phyloP scores from a whole-genome alignment of 2,797 vertebrate species.

The Platalea minor region DNA sequence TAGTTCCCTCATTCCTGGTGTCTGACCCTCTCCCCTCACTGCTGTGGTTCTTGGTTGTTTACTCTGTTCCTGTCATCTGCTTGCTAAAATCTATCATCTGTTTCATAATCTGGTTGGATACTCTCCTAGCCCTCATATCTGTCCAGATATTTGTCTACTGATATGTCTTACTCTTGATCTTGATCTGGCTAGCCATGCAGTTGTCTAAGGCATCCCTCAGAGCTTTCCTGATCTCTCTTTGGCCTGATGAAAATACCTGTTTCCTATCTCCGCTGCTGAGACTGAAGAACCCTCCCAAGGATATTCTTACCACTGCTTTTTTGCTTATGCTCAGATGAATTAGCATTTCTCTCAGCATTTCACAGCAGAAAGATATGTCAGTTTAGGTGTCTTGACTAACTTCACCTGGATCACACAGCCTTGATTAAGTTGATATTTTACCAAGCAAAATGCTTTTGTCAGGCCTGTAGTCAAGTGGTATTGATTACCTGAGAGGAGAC shows the following conservation, averaged over 20 bases:
- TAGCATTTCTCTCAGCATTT: not conserved
- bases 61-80: not conserved
- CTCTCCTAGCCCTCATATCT: not conserved
- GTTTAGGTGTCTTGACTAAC: not conserved
- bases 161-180: not conserved
- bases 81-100: not conserved
- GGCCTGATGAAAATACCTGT: not conserved
- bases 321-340: not conserved
- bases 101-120: not conserved
- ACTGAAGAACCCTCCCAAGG: not conserved
- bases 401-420: not conserved
- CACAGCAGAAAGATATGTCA: not conserved
- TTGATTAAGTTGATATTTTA: not conserved
- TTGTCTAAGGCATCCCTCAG: not conserved
- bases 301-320: not conserved
- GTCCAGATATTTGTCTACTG: not conserved
- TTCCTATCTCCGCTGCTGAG: not conserved
- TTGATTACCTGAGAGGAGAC: not conserved
- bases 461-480: not conserved
- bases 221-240: not conserved
- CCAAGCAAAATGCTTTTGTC: not conserved
- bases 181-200: not conserved
- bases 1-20: not conserved
- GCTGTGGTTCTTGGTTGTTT: not conserved
- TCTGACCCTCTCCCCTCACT: not conserved